Evolutionary conservation across 2,113 vertebrate species (phyloP), one percentile per base, ranked within the genome.

Genomic region (Gobio gobio): DNA sequence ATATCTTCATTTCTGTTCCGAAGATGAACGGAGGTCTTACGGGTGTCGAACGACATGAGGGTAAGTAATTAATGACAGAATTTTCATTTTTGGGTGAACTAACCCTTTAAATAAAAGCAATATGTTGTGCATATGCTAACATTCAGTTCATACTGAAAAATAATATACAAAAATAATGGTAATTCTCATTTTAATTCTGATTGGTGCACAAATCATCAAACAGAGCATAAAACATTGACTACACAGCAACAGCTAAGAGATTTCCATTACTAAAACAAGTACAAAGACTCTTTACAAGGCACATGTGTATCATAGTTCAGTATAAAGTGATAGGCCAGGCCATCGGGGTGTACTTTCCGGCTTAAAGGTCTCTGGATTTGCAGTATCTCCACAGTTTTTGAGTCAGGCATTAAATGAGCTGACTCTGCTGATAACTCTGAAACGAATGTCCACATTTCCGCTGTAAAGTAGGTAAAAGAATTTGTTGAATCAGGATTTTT

Each of bases 401-500:
- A 73, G 70, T 70, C 49, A 76, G 40, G 22, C 36, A 47, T 75
- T 43, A 78, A 78, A 78, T 56, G 5, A 63, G 78, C 78, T 79
- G 78, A 79, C n/a, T 47, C 58, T 79, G 58, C 58, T 47, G 78
- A 29, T 47, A 45, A 63, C n/a, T 63, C 22, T 61, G 36, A 63
- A 79, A 45, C 0, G 76, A 78, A 63, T 63, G 45, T 29, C 16
- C 8, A 26, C 20, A 4, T 82, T 82, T 82, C 79, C 45, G 36
- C 63, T 33, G 40, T 64, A 85, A 76, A 85, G 61, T 54, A 59
- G n/a, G 63, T 70, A 10, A 85, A 78, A 78, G 33, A 79, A 70
- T 78, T 56, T 72, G 75, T 79, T 14, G 63, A 72, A 79, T 78
- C 75, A 85, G 83, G 63, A 33, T 70, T 58, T 66, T 78, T 79